phyloP scores from a whole-genome alignment of 2,113 vertebrate species.

The Caracal caracal region DNA sequence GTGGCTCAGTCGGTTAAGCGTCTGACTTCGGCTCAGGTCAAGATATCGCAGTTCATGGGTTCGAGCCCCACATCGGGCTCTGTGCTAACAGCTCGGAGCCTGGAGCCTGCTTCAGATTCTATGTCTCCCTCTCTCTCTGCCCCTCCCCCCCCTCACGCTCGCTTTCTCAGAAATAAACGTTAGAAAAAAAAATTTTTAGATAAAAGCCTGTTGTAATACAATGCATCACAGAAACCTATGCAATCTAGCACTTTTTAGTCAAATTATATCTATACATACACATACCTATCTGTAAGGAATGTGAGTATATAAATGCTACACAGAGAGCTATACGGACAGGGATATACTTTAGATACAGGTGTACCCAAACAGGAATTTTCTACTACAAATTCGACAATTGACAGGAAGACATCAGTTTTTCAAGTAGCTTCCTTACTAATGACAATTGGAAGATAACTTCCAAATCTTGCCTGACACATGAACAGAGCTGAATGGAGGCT shows the following conservation, averaged over 20 bases:
- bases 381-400: not conserved
- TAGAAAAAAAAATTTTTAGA: not conserved
- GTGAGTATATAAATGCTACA: not conserved
- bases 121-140: no score
- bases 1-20: no score
- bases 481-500: not conserved
- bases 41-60: no score
- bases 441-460: not conserved
- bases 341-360: not conserved
- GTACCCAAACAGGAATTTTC: not conserved
- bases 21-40: no score
- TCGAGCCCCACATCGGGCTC: no score
- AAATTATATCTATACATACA: not conserved
- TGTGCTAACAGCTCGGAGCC: no score
- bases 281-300: not conserved
- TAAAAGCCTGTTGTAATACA: not conserved
- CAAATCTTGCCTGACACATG: not conserved
- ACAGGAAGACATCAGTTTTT: not conserved
- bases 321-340: not conserved
- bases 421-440: not conserved
- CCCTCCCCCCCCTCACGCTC: no score
- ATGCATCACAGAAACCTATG: not conserved
- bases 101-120: no score
- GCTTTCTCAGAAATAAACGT: no score
- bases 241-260: not conserved